Base-by-base conservation (phyloP, 2,113 vertebrate species). In the Sakesphorus luctuosus region DNA sequence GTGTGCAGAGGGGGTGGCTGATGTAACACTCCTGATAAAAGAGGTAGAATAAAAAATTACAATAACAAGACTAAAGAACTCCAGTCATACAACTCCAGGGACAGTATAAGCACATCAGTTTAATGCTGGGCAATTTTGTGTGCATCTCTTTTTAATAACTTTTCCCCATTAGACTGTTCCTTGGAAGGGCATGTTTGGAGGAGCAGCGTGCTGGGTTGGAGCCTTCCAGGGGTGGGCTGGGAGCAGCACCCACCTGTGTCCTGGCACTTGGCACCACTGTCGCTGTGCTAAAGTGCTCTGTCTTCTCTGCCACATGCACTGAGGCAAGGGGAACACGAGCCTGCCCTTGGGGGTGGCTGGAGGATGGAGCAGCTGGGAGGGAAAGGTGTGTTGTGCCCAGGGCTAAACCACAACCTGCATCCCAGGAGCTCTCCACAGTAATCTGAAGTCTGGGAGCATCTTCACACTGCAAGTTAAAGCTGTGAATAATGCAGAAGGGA, bases 141-240 rank as follows among this genome's bases (percentile, higher is more conserved):
- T 18, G 12, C 11, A 10, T 31, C 61, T 90, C 78, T 69, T 47
- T 46, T 50, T 23, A 53, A 20, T n/a, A 38, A 77, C 35, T 4
- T 53, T 76, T 61, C 52, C 6, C 5, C 33, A 19, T 18, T 40
- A 46, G 33, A 0, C 3, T 29, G 20, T 53, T 7, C 40, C 50
- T 62, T 40, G 53, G 66, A 58, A 65, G 40, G 53, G 9, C 3
- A 2, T 2, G 3, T 65, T 73, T 89, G 53, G 62, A 56, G 35
- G 28, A 43, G 40, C 3, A 1, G 14, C 0, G 0, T 9, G 3
- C 75, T 81, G 3, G 9, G 21, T 72, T 44, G 1, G 1, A 17
- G 25, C 7, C 46, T 84, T 83, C 47, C 2, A 8, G 2, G 0
- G 43, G 53, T 52, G 55, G 46, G 67, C 40, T 36, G n/a, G 75